Percentiles rank a stretch among this genome's conserved stretches.
Evolutionary conservation across 1,140 invertebrate species (phyloP).

Genomic region (Neuroterus valhalla): DNA sequence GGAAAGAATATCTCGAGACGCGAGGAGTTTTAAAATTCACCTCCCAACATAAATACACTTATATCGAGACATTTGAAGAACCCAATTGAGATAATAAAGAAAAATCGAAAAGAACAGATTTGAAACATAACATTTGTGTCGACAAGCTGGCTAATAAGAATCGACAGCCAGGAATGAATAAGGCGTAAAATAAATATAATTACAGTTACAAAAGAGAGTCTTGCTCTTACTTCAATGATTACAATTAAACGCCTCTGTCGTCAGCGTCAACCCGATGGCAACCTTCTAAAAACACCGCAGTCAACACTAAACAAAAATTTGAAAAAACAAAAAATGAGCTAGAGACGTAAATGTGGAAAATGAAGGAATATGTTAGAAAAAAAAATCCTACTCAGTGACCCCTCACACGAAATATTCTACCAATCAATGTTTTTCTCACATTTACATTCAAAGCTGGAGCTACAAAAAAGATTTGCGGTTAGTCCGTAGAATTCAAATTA

Average conservation of each 20-base stretch:
- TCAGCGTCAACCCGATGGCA: conserved; percentile 4
- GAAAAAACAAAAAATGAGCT: neutral
- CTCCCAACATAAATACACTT: neutral
- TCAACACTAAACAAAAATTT: neutral
- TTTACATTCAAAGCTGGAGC: no score
- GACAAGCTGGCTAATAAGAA: neutral
- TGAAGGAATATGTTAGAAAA: conserved; percentile 25
- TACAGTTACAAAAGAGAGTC: conserved; percentile 15
- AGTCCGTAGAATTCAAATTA: no score
- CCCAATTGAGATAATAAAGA: neutral
- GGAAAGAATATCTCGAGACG: neutral
- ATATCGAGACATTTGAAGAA: neutral
- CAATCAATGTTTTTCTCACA: no score
- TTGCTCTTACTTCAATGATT: conserved; percentile 10
- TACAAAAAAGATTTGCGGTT: no score
- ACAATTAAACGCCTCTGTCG: conserved; percentile 2
- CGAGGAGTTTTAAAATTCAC: neutral
- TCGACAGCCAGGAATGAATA: conserved; percentile 47
- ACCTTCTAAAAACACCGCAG: neutral
- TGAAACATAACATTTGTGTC: neutral
- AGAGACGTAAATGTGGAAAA: conserved; percentile 14
- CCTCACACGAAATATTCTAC: no score
- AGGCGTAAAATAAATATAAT: conserved; percentile 54
- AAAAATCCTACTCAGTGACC: no score
- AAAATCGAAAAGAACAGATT: neutral